These are phyloP conservation scores for Paelopatides confundens DNA, from an alignment of 53 echinoderm and acorn worm genomes.

Conservation along the genomic window DNA sequence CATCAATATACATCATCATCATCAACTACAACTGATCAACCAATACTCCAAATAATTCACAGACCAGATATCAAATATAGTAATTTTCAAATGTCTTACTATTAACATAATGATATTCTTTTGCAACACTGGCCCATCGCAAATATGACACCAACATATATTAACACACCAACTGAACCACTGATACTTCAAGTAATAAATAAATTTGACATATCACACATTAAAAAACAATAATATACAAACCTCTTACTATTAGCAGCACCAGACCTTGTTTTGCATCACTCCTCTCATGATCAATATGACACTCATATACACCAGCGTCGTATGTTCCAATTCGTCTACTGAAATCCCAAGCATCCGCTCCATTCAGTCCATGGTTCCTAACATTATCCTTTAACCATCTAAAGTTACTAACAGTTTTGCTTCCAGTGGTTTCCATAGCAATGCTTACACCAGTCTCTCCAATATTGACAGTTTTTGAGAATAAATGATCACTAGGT, in stretches of 20 bases:
- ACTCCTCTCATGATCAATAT: neutral
- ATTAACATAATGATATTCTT: too few species aligned
- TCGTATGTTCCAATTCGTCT: constrained; percentile 5
- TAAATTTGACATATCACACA: too few species aligned
- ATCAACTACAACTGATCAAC: too few species aligned
- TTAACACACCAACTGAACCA: too few species aligned
- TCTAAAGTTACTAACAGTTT: neutral
- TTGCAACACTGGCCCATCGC: too few species aligned
- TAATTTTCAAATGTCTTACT: too few species aligned
- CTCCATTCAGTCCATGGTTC: neutral
- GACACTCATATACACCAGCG: constrained; percentile 52
- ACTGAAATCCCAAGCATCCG: neutral
- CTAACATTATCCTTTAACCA: neutral
- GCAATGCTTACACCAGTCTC: neutral
- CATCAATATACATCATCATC: too few species aligned
- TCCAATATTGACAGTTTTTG: neutral
- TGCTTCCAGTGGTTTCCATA: neutral
- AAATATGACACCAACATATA: too few species aligned
- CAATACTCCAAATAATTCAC: too few species aligned
- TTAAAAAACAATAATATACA: too few species aligned
- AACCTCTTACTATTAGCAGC: neutral
- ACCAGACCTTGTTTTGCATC: neutral
- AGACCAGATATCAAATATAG: too few species aligned
- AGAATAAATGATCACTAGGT: neutral
- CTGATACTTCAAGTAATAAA: too few species aligned